Conservation (phyloP, 2,113 vertebrate species). For the Narcine bancroftii region DNA sequence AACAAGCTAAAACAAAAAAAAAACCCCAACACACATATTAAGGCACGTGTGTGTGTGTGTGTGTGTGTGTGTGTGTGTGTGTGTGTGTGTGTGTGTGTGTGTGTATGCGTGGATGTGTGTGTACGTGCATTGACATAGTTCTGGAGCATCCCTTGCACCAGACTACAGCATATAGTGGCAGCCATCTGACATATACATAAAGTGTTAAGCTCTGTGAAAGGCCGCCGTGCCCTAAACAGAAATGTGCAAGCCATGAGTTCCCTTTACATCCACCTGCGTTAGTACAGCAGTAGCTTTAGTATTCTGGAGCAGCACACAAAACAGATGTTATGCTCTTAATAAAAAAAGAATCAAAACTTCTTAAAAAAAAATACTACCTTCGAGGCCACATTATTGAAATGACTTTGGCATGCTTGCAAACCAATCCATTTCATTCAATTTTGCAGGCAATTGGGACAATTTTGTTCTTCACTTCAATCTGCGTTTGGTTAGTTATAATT, state of each 20-base stretch:
- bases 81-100: neutral
- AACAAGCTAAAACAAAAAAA: constrained; percentile 30
- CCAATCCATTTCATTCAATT: constrained; percentile 16
- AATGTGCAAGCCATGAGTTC: neutral
- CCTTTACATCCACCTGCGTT: neutral
- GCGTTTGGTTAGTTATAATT: constrained; percentile 16
- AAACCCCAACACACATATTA: constrained; percentile 31
- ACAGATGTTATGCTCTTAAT: neutral
- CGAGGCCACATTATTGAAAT: neutral
- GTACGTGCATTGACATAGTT: too few relatives aligned
- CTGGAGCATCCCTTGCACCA: neutral
- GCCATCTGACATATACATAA: neutral
- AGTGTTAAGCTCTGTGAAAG: neutral
- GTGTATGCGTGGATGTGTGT: neutral
- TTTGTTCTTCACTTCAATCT: constrained; percentile 26
- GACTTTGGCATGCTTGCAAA: constrained; percentile 34
- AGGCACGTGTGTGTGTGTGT: neutral
- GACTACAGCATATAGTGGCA: neutral
- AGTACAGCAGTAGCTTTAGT: constrained; percentile 13
- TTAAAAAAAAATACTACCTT: neutral
- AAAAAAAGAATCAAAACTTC: neutral
- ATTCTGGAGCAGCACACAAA: neutral
- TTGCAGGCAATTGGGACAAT: constrained; percentile 30
- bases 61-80: neutral
- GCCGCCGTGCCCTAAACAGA: neutral